Percentiles rank a stretch among this genome's conserved stretches.
Conservation (phyloP, 2,888 invertebrate species). For the Patella caerulea region DNA sequence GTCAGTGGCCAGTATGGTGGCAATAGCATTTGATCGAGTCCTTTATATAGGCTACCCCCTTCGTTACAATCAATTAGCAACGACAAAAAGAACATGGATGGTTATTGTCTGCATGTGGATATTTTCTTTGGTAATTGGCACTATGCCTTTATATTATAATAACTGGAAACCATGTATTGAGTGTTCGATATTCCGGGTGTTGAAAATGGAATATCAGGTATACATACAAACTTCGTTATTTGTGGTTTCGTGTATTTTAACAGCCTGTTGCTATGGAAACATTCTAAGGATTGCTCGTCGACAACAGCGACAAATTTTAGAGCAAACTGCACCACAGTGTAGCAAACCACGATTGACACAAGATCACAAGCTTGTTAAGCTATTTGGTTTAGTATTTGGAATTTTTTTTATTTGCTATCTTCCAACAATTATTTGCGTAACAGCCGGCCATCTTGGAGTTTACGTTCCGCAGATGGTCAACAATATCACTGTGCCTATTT, state of each 20-base stretch:
- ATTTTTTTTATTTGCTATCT: conserved; percentile 34
- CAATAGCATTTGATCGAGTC: conserved; percentile 12
- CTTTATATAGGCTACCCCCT: conserved; percentile 28
- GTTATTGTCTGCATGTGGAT: conserved; percentile 24
- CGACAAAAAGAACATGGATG: conserved; percentile 17
- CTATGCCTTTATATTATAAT: conserved; percentile 26
- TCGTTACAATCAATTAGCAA: conserved; percentile 23
- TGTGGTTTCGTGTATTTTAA: conserved; percentile 15
- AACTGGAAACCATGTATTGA: conserved; percentile 9
- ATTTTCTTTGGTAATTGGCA: conserved; percentile 17
- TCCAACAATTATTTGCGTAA: conserved; percentile 25
- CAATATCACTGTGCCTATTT: conserved; percentile 20
- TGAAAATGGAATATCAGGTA: conserved; percentile 24
- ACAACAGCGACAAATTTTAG: background rate
- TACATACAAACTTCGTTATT: conserved; percentile 24
- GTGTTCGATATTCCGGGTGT: conserved; percentile 21
- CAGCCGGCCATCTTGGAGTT: conserved; percentile 27
- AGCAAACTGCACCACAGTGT: background rate
- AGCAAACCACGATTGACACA: background rate
- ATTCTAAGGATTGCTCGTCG: conserved; percentile 7
- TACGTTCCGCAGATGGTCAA: conserved; percentile 20
- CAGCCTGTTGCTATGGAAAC: background rate
- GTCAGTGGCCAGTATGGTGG: conserved; percentile 9
- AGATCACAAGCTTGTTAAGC: conserved; percentile 17
- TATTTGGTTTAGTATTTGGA: conserved; percentile 33